Base-by-base conservation (phyloP, 2,888 invertebrate genomes). In the Agrenia bidenticulata region DNA sequence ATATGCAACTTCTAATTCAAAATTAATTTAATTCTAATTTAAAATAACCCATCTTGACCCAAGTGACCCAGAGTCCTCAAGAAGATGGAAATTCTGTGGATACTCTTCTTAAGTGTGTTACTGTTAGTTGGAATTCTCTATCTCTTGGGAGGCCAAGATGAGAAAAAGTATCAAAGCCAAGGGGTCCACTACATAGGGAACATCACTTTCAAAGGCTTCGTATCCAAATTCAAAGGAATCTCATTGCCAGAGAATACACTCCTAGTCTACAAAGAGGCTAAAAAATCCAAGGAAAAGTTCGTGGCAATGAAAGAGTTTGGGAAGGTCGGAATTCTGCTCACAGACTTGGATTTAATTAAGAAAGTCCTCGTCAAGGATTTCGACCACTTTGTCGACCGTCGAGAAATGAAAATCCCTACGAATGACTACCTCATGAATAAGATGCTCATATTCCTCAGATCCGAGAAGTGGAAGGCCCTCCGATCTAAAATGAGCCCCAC, bases 401-500 rank as follows among this genome's bases (percentile, higher is more conserved):
- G 69, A 15, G 60, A 65, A n/a, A 23, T 69, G 17, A 19, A 61
- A 1, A 17, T 45, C 15, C 24, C 24, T 2, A 21, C 41, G 4
- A 45, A 64, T 21, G 24, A 53, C 32, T 32, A 32, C 1, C 41
- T 62, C n/a, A 51, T 68, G 13, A 24, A 19, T 2, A 64, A 62
- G 50, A 61, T 71, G 62, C 78, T 88, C 4, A 86, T 88, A 74
- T 82, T 84, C 64, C 77, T 84, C 50, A 81, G 82, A 55, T 86
- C 85, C 0, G 80, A 83, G 9, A 81, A 83, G 57, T 89, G 89
- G 89, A 86, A 83, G 76, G 82, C 81, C 55, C 78, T 88, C 26
- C 81, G 89, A n/a, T 73, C 82, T 0, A 87, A 87, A 74, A 79
- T 89, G 76, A 84, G 88, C 0, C 86, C 88, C 0, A 84, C 86